phyloP scores from a whole-genome alignment of 2,797 vertebrate genomes.

The Melanogrammus aeglefinus region DNA sequence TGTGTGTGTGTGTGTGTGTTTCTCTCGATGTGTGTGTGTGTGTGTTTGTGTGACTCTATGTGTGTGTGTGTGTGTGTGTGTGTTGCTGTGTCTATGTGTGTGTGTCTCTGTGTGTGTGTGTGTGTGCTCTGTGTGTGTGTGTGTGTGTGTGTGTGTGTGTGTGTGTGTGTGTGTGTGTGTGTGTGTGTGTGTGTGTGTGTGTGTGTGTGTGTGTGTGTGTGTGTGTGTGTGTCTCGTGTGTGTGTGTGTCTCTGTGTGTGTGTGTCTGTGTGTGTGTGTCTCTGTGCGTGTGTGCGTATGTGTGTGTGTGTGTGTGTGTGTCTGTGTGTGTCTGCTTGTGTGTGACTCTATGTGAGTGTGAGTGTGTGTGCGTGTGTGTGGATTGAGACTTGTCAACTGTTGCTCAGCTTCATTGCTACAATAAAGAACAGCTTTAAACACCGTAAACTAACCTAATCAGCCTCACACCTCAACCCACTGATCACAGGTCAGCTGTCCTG shows the following conservation, averaged over 20 bases:
- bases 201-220: not conserved
- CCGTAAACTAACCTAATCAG: not conserved
- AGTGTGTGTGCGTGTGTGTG: too few relatives aligned
- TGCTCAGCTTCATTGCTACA: not conserved
- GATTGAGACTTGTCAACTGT: not conserved
- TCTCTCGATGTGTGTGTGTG: too few relatives aligned
- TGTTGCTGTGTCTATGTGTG: too few relatives aligned
- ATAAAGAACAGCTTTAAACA: conserved; percentile 20
- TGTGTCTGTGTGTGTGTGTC: not conserved
- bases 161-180: too few relatives aligned
- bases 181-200: too few relatives aligned
- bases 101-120: too few relatives aligned
- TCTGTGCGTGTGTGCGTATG: not conserved
- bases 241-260: too few relatives aligned
- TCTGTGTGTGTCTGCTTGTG: not conserved
- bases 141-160: too few relatives aligned
- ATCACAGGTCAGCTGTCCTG: not conserved
- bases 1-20: not conserved
- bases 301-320: not conserved
- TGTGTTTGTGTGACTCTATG: not conserved
- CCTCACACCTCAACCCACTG: not conserved
- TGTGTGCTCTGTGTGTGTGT: too few relatives aligned
- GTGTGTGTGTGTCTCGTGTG: too few relatives aligned
- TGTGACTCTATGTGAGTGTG: too few relatives aligned
- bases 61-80: not conserved